phyloP scores from a whole-genome alignment of 2,113 vertebrate genomes.

The Phalacrocorax carbo region DNA sequence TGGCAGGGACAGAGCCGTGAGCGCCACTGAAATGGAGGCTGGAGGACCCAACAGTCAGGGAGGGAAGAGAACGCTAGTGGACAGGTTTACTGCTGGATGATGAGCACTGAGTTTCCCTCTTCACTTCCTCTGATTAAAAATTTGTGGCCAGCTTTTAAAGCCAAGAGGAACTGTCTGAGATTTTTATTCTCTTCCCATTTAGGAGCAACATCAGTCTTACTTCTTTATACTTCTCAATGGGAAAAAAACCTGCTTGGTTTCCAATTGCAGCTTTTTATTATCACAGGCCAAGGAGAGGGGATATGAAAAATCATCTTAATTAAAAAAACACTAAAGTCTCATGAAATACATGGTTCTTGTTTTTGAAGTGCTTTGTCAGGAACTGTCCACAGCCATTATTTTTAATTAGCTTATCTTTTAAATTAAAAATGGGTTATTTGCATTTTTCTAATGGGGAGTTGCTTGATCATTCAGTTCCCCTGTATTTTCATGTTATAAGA shows the following conservation, averaged over 20 bases:
- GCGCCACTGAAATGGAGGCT: neutral
- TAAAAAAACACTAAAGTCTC: constrained; percentile 55
- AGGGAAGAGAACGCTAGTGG: neutral
- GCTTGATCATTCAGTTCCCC: constrained; percentile 29
- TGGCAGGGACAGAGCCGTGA: neutral
- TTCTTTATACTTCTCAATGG: constrained; percentile 28
- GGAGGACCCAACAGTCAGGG: neutral
- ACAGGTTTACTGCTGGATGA: neutral
- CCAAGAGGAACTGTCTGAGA: neutral
- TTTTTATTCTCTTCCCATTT: constrained; percentile 31
- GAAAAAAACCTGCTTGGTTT: constrained; percentile 1
- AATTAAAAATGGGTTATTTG: constrained; percentile 66
- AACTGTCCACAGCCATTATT: constrained; percentile 61
- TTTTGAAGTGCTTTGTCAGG: constrained; percentile 67
- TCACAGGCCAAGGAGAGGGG: neutral
- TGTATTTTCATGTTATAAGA: constrained; percentile 31
- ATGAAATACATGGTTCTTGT: constrained; percentile 50
- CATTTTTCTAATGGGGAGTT: constrained; percentile 52
- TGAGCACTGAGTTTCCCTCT: neutral
- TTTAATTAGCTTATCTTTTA: constrained; percentile 70
- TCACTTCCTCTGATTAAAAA: constrained; percentile 13
- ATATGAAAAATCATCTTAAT: constrained; percentile 69
- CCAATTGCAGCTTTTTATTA: constrained; percentile 51
- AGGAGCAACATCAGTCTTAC: constrained; percentile 21
- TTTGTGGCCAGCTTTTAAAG: neutral